A percentile compares a stretch with the other conserved stretches of the same genome.
phyloP scores from a whole-genome alignment of 2,888 invertebrate species.

The Eueremaeus valkanovi region DNA sequence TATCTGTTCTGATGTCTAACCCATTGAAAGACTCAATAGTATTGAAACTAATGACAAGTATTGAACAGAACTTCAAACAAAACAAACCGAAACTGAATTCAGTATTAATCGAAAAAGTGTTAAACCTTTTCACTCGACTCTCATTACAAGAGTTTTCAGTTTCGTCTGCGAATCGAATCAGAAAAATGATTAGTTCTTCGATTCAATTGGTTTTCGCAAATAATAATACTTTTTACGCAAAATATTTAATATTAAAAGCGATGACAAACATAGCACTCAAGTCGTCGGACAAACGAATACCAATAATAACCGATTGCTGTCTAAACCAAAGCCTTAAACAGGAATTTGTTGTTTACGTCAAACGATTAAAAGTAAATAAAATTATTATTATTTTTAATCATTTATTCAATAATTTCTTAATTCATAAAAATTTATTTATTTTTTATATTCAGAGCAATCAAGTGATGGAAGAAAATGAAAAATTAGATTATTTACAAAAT shows the following conservation, averaged over 20 bases:
- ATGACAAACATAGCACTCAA: background rate
- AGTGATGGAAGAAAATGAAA: conserved; percentile 5
- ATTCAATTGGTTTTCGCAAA: background rate
- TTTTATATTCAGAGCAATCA: background rate
- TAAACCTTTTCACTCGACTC: background rate
- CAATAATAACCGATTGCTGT: background rate
- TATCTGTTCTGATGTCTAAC: background rate
- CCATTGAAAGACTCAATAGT: background rate
- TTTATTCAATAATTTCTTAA: background rate
- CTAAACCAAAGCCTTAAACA: background rate
- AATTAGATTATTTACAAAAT: conserved; percentile 15
- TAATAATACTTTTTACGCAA: background rate
- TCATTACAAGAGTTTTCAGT: background rate
- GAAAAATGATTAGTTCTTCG: background rate
- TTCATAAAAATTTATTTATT: no score
- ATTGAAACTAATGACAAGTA: background rate
- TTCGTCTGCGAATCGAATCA: background rate
- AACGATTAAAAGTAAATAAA: background rate
- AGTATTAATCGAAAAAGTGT: background rate
- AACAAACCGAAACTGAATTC: background rate
- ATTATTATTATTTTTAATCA: background rate
- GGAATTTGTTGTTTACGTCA: background rate
- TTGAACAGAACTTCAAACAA: background rate
- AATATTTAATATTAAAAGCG: background rate
- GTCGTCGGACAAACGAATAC: background rate